Base-by-base conservation (phyloP, 2,113 vertebrate species). In the Campylomormyrus numenius region DNA sequence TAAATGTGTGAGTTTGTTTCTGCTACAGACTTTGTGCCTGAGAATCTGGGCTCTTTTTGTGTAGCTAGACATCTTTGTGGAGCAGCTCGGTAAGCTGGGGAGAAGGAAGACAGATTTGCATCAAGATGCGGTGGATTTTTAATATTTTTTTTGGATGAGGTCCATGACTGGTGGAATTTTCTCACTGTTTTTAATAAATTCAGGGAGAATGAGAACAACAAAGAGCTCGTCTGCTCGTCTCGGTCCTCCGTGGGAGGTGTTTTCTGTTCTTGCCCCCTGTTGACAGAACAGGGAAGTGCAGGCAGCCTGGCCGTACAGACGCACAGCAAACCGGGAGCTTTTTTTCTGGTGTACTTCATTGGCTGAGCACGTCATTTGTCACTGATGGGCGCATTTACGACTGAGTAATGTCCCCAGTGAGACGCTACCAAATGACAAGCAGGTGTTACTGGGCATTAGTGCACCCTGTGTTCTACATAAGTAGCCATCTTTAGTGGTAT, bases 161-260 rank as follows among this genome's bases (percentile, higher is more conserved):
- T 70, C 62, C 62, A 31, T 31, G 62, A 70, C 27, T 70, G n/a
- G 62, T 70, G 62, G 88, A 53, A 87, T 92, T 52, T 83, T 62
- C 46, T 31, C 31, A 35, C 90, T 46, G 70, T 88, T 56, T 58
- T 48, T n/a, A 86, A 85, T 90, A 88, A 49, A 50, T 88, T 45
- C 89, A 53, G 58, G 85, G 80, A 48, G 53, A 53, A 21, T 10
- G 70, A 77, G 66, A 21, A 31, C 31, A 66, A 89, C 39, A 27
- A 89, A 50, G 35, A 5, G 35, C 88, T 84, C 31, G 3, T 85
- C 15, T 21, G 66, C 85, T 90, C 8, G 35, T 89, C 53, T 66
- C 6, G 31, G 10, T 19, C 17, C 21, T 80, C 5, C 87, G 15
- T 24, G 27, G 89, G n/a, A 83, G 27, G 15, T 9, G 35, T 62